Base-by-base conservation (phyloP, 1,140 invertebrate genomes). In the Lepidurus arcticus region DNA sequence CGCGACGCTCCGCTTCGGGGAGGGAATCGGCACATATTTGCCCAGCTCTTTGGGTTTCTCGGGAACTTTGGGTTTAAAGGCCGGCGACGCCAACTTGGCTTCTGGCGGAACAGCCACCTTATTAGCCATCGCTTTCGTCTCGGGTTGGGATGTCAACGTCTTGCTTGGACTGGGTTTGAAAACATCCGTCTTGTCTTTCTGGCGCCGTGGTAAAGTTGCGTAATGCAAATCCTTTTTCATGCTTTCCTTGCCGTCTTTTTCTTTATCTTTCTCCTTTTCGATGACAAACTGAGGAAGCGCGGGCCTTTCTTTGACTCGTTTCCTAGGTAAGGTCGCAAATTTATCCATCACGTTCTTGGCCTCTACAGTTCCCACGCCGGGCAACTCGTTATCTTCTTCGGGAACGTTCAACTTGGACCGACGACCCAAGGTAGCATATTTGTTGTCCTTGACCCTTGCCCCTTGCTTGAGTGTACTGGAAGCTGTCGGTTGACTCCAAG, bases 301-400 rank as follows among this genome's bases (percentile, higher is more conserved):
- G 1, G 73, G 73, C 21, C 78, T 34, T 16, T 78, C 78, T 74
- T 79, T 77, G n/a, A 44, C 43, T 9, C 26, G n/a, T 77, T 80
- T 80, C 45, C 79, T 65, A 42, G 79, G 79, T 73, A 80, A 74
- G 24, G 79, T 80, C 24, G 79, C 79, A 21, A 80, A 80, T 45
- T 80, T 80, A 44, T 80, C 79, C n/a, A 76, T 76, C 43, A 76
- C 44, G 75, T 65, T 74, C 53, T 80, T 80, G 16, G 76, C 74
- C 9, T 77, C 76, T 24, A 73, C 42, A n/a, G 43, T 21, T 47
- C 44, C 26, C 42, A 47, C 47, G 13, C 45, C 47, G 1, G n/a
- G 44, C 44, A 24, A 16, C 7, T 34, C 26, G 26, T 75, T 44
- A 1, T 65, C 42, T n/a, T 16, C 44, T 75, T 79, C 73, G n/a